Percentiles rank a stretch among this genome's conserved stretches.
These are phyloP conservation scores for Columba guinea DNA, from an alignment of 2,797 vertebrate genomes.

Conservation along the genomic window DNA sequence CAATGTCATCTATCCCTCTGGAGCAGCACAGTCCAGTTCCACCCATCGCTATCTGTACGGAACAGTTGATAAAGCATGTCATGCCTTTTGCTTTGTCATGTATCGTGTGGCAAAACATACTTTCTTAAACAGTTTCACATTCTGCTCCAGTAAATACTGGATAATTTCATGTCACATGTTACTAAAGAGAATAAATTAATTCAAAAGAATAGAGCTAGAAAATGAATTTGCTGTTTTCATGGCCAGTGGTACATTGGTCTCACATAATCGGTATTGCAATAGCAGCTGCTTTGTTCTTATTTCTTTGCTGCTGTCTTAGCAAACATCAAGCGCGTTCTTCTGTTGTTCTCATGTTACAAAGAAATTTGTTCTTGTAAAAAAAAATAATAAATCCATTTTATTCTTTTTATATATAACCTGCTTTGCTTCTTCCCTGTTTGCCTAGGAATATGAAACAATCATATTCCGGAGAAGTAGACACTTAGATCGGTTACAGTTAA, in stretches of 20 bases:
- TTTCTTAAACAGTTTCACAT: neutral
- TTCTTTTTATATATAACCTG: neutral
- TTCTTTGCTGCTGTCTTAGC: neutral
- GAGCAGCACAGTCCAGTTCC: neutral
- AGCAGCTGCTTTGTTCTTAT: neutral
- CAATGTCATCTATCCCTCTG: neutral
- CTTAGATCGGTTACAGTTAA: neutral
- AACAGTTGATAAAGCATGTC: neutral
- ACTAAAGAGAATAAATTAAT: neutral
- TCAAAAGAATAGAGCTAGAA: neutral
- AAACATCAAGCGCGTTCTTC: neutral
- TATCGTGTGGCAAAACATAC: neutral
- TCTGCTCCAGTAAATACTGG: neutral
- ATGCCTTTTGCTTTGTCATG: neutral
- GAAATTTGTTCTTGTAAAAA: neutral
- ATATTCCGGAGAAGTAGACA: neutral
- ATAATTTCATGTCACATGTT: rapidly evolving
- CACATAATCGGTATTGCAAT: neutral
- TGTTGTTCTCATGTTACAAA: neutral
- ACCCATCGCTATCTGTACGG: neutral
- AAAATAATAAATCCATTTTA: neutral
- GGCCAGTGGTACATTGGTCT: neutral
- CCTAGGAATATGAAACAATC: neutral
- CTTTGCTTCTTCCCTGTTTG: neutral
- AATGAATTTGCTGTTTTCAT: neutral